These are phyloP conservation scores for Azemiops feae DNA, from an alignment of 2,113 vertebrate species.

Conservation along the genomic window DNA sequence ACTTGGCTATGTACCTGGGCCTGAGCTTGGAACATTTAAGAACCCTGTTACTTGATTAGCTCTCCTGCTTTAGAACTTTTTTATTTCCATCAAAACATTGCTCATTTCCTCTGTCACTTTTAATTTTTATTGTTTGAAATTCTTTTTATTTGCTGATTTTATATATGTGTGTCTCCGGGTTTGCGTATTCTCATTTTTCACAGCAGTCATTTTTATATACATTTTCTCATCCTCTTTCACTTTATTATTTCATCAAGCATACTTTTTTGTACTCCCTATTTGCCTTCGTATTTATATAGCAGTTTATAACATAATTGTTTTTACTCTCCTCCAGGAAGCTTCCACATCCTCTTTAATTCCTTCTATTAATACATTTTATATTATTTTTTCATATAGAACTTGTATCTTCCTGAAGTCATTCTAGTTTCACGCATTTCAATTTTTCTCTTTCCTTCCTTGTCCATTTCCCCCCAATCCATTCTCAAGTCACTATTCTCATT, in stretches of 20 bases:
- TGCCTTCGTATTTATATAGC: neutral
- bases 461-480: neutral
- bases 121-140: neutral
- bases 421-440: neutral
- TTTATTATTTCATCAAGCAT: neutral
- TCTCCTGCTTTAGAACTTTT: neutral
- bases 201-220: neutral
- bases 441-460: neutral
- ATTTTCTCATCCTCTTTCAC: neutral
- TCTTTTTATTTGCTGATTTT: neutral
- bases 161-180: neutral
- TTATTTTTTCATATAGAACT: neutral
- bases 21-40: neutral
- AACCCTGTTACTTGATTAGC: neutral
- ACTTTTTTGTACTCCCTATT: neutral
- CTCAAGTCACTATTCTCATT: neutral
- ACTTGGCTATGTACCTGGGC: neutral
- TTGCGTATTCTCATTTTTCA: neutral
- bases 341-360: neutral
- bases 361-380: neutral
- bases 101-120: neutral
- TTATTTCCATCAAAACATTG: neutral
- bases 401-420: neutral
- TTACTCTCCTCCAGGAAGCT: neutral
- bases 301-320: neutral